These are phyloP conservation scores for Drosophila biarmipes DNA, from an alignment of 1,140 invertebrate species.

Conservation along the genomic window DNA sequence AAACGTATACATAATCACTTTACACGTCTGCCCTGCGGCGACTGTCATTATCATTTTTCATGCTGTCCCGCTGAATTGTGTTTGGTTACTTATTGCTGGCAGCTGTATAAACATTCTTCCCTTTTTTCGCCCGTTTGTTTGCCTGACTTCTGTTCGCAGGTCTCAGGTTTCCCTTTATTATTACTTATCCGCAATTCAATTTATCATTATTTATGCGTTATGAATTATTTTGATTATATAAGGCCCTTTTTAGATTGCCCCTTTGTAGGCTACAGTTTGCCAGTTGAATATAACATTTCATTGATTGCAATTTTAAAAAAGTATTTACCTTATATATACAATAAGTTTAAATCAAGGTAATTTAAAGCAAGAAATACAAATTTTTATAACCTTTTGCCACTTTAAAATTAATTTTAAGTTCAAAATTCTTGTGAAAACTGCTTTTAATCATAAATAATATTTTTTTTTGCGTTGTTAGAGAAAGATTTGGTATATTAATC, in stretches of 20 bases:
- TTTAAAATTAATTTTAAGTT: background rate
- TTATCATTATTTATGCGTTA: constrained; percentile 51
- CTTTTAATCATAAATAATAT: background rate
- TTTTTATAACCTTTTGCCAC: too few relatives aligned
- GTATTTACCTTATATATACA: background rate
- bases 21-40: constrained; percentile 58
- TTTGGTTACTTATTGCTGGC: constrained; percentile 42
- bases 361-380: too few relatives aligned
- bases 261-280: background rate
- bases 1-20: constrained; percentile 60
- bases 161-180: constrained; percentile 44
- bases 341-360: too few relatives aligned
- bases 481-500: background rate
- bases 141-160: constrained; percentile 18
- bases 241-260: constrained; percentile 18
- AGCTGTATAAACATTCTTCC: constrained; percentile 24
- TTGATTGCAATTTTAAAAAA: background rate
- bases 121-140: constrained; percentile 36
- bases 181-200: constrained; percentile 39
- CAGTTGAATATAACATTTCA: constrained; percentile 6
- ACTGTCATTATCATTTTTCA: constrained; percentile 77
- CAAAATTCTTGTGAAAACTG: too few relatives aligned
- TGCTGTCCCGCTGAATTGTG: constrained; percentile 45
- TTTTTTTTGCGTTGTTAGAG: background rate
- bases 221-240: constrained; percentile 43